Base-by-base conservation (phyloP, 2,113 vertebrate genomes). In the Nerophis ophidion region DNA sequence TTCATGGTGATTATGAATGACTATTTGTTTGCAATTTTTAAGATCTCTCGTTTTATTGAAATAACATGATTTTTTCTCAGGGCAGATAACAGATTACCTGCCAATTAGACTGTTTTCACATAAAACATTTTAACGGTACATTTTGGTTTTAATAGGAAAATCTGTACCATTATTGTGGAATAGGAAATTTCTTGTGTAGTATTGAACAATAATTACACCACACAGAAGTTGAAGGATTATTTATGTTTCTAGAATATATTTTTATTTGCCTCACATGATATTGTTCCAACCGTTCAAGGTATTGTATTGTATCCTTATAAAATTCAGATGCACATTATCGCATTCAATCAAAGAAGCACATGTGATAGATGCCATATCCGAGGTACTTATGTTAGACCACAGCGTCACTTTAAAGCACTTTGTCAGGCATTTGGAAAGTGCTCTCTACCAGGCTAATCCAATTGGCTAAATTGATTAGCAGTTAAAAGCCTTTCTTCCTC, bases 401-500 rank as follows among this genome's bases (percentile, higher is more conserved):
- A 73, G 53, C 64, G 65, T 83, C 56, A 69, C 83, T 84, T 80
- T 85, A 80, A 86, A 81, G 84, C 84, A 85, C 86, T 88, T 84
- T 86, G 84, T 84, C 81, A 64, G 74, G 75, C 86, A 81, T 88
- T 84, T 83, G 81, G 83, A 79, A 86, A 84, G 74, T 79, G 83
- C 83, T 85, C 58, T 82, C 79, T 64, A 82, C 72, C 62, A 70
- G 62, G 63, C 75, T 84, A 86, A 88, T 86, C 75, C 74, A 76
- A 86, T 88, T 84, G 77, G 71, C 65, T 57, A 70, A 83, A 86
- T 85, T 86, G 84, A 85, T 88, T 78, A 78, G 83, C 81, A 79
- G 81, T 85, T 88, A 88, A 88, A 88, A 88, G 83, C 84, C 74
- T 82, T 80, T 82, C 83, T 84, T 86, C 81, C 83, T 81, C 76